A percentile compares a stretch with the other conserved stretches of the same genome.
Evolutionary conservation across 2,797 vertebrate species (phyloP).

Genomic region (Macrochelys suwanniensis): DNA sequence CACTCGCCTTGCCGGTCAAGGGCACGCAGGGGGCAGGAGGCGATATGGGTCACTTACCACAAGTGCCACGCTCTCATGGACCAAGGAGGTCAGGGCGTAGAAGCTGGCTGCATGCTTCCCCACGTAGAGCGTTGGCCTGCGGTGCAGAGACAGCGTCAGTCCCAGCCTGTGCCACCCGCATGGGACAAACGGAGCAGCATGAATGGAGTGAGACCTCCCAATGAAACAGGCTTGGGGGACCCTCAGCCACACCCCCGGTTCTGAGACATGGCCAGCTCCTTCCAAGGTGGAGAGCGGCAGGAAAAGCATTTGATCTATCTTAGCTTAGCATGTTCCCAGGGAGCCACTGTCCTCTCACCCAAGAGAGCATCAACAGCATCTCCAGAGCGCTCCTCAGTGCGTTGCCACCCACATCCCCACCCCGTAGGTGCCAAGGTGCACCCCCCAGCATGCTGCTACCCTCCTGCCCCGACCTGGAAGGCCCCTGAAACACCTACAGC

Average conservation of each 20-base stretch:
- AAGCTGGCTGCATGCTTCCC: slow-evolving; percentile 92
- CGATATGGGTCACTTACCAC: slow-evolving; percentile 87
- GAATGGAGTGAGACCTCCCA: fast-evolving
- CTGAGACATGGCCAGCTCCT: background rate
- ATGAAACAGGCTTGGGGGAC: fast-evolving
- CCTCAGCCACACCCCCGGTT: background rate
- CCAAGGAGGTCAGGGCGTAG: slow-evolving; percentile 92
- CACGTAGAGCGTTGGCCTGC: slow-evolving; percentile 93
- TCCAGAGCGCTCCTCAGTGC: background rate
- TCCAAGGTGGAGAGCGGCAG: background rate
- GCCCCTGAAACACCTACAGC: slow-evolving; percentile 82
- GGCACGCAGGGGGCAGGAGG: background rate
- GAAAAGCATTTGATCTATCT: background rate
- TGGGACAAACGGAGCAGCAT: fast-evolving
- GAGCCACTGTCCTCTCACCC: background rate
- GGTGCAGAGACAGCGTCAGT: background rate
- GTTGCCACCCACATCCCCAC: no score
- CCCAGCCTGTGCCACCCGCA: background rate
- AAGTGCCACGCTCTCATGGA: slow-evolving; percentile 91
- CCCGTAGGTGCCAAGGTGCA: background rate
- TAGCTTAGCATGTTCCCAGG: background rate
- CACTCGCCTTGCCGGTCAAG: fast-evolving
- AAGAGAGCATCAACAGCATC: background rate
- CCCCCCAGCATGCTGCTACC: background rate
- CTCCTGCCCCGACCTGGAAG: fast-evolving